Conservation (phyloP, 2,797 vertebrate species). For the Leuciscus waleckii region DNA sequence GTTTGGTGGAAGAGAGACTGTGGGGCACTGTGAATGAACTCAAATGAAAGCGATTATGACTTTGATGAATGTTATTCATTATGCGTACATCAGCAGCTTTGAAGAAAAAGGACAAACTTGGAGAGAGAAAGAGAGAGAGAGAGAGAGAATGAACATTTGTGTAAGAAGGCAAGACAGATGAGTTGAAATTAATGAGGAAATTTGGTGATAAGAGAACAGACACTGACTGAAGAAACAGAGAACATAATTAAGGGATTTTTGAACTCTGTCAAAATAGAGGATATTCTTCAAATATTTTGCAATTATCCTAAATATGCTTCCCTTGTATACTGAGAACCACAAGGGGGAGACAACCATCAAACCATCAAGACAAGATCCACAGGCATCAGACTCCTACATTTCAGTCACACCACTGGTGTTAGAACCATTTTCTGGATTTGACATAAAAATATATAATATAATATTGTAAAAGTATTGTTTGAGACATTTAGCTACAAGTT, state of each 20-base stretch:
- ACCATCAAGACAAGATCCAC: conserved; percentile 44
- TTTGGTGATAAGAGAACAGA: conserved; percentile 30
- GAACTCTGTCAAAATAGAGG: conserved; percentile 14
- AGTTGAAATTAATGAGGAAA: conserved; percentile 18
- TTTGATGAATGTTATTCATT: conserved; percentile 83
- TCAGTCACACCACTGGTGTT: background rate
- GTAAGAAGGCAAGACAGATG: conserved; percentile 35
- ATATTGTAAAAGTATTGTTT: too few species aligned
- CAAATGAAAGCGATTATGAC: conserved; percentile 77
- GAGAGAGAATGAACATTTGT: conserved; percentile 32
- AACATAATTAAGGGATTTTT: conserved; percentile 20
- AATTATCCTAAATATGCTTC: background rate
- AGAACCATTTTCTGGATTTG: background rate
- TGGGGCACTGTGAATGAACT: conserved; percentile 66
- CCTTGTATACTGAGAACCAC: conserved; percentile 63
- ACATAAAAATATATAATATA: background rate
- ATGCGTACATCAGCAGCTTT: conserved; percentile 69
- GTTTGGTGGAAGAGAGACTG: conserved; percentile 59
- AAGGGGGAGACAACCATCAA: conserved; percentile 79
- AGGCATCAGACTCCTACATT: conserved; percentile 35
- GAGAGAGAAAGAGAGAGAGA: conserved; percentile 56
- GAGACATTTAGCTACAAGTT: background rate
- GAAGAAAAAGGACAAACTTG: conserved; percentile 61
- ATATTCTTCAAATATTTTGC: conserved; percentile 7
- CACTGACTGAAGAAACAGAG: conserved; percentile 41